Base-by-base conservation (phyloP, 2,888 invertebrate genomes). In the Oscheius myriophilus region DNA sequence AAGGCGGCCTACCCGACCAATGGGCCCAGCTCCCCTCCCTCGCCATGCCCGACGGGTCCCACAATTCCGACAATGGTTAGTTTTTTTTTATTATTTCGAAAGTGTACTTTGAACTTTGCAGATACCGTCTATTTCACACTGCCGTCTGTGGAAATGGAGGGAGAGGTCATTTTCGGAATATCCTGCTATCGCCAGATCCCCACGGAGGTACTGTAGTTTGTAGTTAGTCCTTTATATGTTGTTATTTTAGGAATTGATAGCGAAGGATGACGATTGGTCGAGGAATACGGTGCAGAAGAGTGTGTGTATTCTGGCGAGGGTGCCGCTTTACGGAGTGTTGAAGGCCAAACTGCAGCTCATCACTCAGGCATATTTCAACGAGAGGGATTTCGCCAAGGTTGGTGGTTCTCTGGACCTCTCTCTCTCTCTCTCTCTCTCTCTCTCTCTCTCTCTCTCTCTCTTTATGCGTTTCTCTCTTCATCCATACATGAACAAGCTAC, bases 181-280 rank as follows among this genome's bases (percentile, higher is more conserved):
- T 96, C 97, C 23, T 98, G 97, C 89, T 98, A 96, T 88, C 90
- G 96, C 73, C 97, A 98, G 90, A 96, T 98, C 84, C 93, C 95
- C 79, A 92, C 96, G 7, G 72, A 77, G 51, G 62, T 62, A 46
- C 1, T 18, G 12, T 18, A 14, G 12, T 25, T 43, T 45, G 4
- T 45, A 2, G 14, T 39, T 2, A 49, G 25, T 21, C 1, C n/a
- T 9, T 12, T 18, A 39, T 14, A 57, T 57, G 2, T 25, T 2
- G 1, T 25, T 12, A 39, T 52, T 42, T 46, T 87, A 96, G 94
- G 93, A 94, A 90, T 90, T 98, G 46, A 91, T 93, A 85, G 93
- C 93, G 86, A 92, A 92, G 81, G 94, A 95, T 2, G 93, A 94
- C 2, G 96, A 98, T 86, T 94, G 98, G 87, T 98, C 97, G 0